phyloP scores from a whole-genome alignment of 2,888 invertebrate genomes.

The Dicyrtomina minuta region DNA sequence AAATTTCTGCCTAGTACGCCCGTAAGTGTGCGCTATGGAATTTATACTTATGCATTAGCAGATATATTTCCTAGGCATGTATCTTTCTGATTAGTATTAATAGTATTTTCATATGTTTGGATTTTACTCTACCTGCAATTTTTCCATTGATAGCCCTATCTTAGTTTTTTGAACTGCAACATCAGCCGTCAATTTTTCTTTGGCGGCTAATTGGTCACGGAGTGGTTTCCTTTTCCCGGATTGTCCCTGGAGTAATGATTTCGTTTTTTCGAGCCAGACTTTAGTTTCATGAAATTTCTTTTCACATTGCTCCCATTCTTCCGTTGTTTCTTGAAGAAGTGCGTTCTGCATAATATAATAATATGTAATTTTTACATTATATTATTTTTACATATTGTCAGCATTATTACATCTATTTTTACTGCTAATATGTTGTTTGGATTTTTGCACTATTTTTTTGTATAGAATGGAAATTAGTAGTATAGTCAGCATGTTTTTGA shows the following conservation, averaged over 20 bases:
- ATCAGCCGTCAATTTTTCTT: constrained; percentile 77
- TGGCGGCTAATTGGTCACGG: constrained; percentile 78
- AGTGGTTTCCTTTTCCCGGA: constrained; percentile 84
- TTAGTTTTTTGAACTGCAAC: constrained; percentile 85
- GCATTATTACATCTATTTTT: not conserved
- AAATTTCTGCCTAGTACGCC: too few relatives aligned
- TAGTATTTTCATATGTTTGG: too few relatives aligned
- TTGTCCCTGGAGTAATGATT: constrained; percentile 72
- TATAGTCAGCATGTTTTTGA: too few relatives aligned
- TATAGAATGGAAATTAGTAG: too few relatives aligned
- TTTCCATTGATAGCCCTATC: constrained; percentile 83
- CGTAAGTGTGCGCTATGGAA: too few relatives aligned
- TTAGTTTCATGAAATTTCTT: constrained; percentile 87
- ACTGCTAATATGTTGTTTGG: not conserved
- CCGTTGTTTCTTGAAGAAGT: constrained; percentile 83
- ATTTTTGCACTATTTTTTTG: not conserved
- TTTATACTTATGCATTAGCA: too few relatives aligned
- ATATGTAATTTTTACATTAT: too few relatives aligned
- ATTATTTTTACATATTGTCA: not conserved
- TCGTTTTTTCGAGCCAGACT: constrained; percentile 84
- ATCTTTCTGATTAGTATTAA: too few relatives aligned
- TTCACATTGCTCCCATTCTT: constrained; percentile 96
- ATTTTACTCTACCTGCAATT: constrained; percentile 73
- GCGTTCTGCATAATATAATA: constrained; percentile 81
- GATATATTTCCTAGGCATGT: too few relatives aligned